Evolutionary conservation across 2,888 invertebrate genomes (phyloP), one percentile per base, ranked within the genome.

Genomic region (Nomada ferruginata): DNA sequence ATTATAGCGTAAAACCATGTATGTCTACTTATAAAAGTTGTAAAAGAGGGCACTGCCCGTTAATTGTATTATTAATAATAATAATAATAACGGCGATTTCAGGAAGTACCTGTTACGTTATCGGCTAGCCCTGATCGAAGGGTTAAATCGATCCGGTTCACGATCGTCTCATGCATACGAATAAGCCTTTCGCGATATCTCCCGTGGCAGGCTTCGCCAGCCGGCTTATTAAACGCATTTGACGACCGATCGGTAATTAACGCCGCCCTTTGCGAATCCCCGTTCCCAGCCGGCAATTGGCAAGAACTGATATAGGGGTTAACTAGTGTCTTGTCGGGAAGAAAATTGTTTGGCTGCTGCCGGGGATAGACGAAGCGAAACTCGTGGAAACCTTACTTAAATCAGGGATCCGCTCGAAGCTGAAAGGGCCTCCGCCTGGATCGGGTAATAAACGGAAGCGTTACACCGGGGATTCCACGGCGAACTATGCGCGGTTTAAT

Each of bases 151-250:
- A 84, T 76, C 57, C 71, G 76, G 57, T 7, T 44, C 44, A 50
- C 55, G 74, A 72, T 68, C 76, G 85, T 85, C 87, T 90, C 90
- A 88, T 91, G 91, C 90, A 91, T 91, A 90, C 86, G 85, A 91
- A 91, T 90, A 87, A 89, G 89, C 82, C 66, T 53, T 69, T 26
- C 13, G n/a, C 15, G 36, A 18, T 44, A 44, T 55, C 47, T 65
- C 53, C 53, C 36, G 20, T 15, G 23, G 50, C 65, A 26, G 68
- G 29, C 44, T 68, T 76, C 42, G 63, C 64, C 53, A 26, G 36
- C 59, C 36, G 55, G 70, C 70, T 85, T 83, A 85, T 83, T 86
- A 84, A 84, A 71, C 20, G 55, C 73, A 26, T 18, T 9, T 7
- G 59, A 65, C 65, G 69, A 60, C 73, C 64, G 50, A 26, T 64